Evolutionary conservation across 2,797 vertebrate species (phyloP), one percentile per base, ranked within the genome.

Genomic region (Anas bernieri): DNA sequence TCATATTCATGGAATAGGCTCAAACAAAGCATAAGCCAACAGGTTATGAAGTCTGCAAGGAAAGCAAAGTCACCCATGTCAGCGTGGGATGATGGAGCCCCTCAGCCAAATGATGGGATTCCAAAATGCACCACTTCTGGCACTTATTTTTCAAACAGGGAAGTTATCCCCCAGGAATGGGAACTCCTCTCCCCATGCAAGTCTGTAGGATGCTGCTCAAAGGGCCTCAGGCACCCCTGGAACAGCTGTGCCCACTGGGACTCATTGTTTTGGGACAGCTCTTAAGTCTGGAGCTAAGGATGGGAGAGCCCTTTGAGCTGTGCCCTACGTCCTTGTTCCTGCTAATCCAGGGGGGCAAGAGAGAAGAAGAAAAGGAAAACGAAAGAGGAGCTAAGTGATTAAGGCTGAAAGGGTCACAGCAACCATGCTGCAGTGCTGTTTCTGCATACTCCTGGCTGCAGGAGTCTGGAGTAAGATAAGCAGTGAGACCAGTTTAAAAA

Each of bases 311-410:
- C 11, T 21, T 22, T 8, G 55, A 25, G 26, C 12, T 5, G 2
- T 33, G 56, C 23, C 55, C 74, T 16, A 6, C 30, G 12, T 3
- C 37, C 68, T 28, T 43, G 7, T 3, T 52, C 80, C 46, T 46
- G 59, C 61, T 2, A 2, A 28, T 35, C 28, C 82, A 43, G 74
- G 35, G 37, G 12, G 66, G 39, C n/a, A 26, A 12, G n/a, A 55
- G 28, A 70, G n/a, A 87, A 43, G 45, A 84, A 31, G 69, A 79
- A 68, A 94, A 67, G 50, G 30, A 80, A 83, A 93, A 87, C 7
- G 54, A 45, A 80, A 91, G 75, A 72, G 74, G 14, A 91, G 52
- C 37, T 3, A 75, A 68, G 41, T 18, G 63, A 82, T 41, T 41
- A 69, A 6, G 17, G 75, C 83, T 84, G 2, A 59, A 88, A 86